These are phyloP conservation scores for Drosophila hawaiiensis DNA, from an alignment of 2,888 invertebrate species.

Conservation along the genomic window DNA sequence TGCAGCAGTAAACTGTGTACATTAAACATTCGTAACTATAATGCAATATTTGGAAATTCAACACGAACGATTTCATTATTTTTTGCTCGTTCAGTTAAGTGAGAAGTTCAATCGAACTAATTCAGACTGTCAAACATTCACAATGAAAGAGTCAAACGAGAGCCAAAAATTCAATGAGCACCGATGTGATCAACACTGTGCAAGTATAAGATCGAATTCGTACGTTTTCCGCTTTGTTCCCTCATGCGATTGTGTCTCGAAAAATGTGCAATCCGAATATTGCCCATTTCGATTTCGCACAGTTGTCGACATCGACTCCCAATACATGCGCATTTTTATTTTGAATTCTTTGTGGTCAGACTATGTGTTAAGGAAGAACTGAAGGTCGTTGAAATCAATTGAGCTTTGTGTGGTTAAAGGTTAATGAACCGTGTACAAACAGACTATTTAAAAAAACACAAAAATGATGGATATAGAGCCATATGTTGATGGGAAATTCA, in stretches of 20 bases:
- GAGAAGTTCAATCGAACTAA: background rate
- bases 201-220: background rate
- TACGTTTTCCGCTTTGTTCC: background rate
- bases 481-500: background rate
- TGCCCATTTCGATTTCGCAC: background rate
- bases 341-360: background rate
- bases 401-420: slow-evolving; percentile 12
- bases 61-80: no score
- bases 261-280: background rate
- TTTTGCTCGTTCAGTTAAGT: background rate
- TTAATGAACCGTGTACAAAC: slow-evolving; percentile 6
- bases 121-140: background rate
- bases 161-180: background rate
- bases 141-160: background rate
- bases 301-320: background rate
- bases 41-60: no score
- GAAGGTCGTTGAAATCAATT: slow-evolving; percentile 45
- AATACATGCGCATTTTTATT: background rate
- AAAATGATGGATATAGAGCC: slow-evolving; percentile 19
- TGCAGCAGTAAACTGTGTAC: no score
- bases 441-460: background rate
- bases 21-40: no score
- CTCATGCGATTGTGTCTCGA: background rate
- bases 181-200: background rate
- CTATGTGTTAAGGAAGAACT: slow-evolving; percentile 13